Evolutionary conservation across 2,888 invertebrate genomes (phyloP).

Genomic region (Proisotoma minuta): DNA sequence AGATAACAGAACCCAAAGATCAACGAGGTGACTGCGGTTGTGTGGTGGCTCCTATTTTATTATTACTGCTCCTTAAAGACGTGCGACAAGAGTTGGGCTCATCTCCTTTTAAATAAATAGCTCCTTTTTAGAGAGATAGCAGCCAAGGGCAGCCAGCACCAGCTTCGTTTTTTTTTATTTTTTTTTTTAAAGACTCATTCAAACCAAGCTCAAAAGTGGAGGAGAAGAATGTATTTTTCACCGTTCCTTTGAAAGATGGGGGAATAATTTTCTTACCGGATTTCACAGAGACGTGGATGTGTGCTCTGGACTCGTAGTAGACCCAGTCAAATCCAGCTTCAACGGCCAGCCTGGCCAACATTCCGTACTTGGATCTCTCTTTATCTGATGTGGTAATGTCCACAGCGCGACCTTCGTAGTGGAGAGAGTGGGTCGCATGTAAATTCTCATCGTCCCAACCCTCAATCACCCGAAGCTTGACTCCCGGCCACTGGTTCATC

Average conservation of each 20-base stretch:
- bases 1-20: neutral
- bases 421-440: slow-evolving; percentile 70
- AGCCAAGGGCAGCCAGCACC: neutral
- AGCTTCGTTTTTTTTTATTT: too few relatives aligned
- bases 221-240: neutral
- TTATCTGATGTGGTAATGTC: slow-evolving; percentile 92
- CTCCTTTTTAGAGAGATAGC: neutral
- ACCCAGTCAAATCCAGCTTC: slow-evolving; percentile 99
- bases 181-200: too few relatives aligned
- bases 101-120: slow-evolving; percentile 13
- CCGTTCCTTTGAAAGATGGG: slow-evolving; percentile 31
- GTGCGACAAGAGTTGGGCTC: slow-evolving; percentile 40
- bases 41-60: slow-evolving; percentile 6
- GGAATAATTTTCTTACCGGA: slow-evolving; percentile 74
- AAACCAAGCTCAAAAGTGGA: neutral
- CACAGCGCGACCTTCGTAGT: slow-evolving; percentile 94
- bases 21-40: slow-evolving; percentile 9
- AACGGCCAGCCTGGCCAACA: slow-evolving; percentile 90
- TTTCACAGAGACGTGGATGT: slow-evolving; percentile 95
- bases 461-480: slow-evolving; percentile 84
- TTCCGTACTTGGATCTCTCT: slow-evolving; percentile 88
- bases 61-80: slow-evolving; percentile 39
- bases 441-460: slow-evolving; percentile 86
- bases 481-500: slow-evolving; percentile 98
- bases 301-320: slow-evolving; percentile 87